A percentile compares a stretch with the other conserved stretches of the same genome.
phyloP scores from a whole-genome alignment of 2,797 vertebrate genomes.

The Chloroceryle inda region DNA sequence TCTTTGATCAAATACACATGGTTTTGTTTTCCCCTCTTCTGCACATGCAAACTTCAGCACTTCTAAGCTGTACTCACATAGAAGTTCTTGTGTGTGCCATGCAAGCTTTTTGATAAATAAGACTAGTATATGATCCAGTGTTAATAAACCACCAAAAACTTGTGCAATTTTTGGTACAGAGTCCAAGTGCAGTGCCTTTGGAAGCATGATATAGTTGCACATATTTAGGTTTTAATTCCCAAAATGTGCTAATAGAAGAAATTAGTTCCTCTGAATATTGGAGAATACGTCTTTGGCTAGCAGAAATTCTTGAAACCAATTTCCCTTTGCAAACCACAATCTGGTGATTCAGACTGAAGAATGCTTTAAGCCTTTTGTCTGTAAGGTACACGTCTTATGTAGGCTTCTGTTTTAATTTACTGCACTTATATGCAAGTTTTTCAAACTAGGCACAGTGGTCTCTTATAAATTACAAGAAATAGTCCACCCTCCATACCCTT shows the following conservation, averaged over 20 bases:
- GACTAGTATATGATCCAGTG: neutral
- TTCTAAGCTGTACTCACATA: neutral
- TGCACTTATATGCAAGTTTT: conserved; percentile 57
- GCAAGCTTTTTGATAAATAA: neutral
- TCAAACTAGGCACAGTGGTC: conserved; percentile 60
- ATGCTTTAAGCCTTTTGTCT: conserved; percentile 57
- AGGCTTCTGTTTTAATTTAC: conserved; percentile 74
- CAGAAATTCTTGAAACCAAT: conserved; percentile 20
- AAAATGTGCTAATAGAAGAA: conserved; percentile 21
- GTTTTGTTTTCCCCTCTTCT: conserved; percentile 16
- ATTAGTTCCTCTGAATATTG: conserved; percentile 4
- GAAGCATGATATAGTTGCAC: neutral
- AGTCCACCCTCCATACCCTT: conserved; percentile 48
- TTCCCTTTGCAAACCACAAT: conserved; percentile 48
- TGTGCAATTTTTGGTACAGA: neutral
- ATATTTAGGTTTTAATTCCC: conserved; percentile 5
- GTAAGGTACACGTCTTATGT: conserved; percentile 41
- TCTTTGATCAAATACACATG: conserved; percentile 29
- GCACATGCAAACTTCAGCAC: neutral
- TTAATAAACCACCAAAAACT: neutral
- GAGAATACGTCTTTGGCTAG: neutral
- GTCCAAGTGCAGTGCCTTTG: neutral
- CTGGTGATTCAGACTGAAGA: conserved; percentile 58
- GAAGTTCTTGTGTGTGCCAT: neutral
- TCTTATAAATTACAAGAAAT: conserved; percentile 69